Conservation (phyloP, 2,888 invertebrate genomes). For the Pseudococcus longispinus region DNA sequence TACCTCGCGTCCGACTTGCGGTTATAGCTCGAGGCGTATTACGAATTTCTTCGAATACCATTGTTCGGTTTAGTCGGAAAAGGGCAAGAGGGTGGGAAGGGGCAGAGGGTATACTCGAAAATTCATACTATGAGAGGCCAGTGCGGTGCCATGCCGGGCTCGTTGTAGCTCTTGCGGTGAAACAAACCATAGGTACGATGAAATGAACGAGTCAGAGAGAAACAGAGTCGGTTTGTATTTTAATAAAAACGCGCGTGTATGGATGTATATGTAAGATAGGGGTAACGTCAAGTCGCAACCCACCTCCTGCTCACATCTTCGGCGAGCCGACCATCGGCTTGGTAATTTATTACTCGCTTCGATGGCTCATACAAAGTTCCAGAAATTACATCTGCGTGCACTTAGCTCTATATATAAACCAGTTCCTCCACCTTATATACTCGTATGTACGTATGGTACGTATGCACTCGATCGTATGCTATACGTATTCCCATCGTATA, state of each 20-base stretch:
- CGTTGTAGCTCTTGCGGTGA: too few species aligned
- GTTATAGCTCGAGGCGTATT: constrained; percentile 15
- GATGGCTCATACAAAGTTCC: constrained; percentile 22
- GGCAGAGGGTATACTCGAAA: neutral
- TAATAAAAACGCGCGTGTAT: constrained; percentile 5
- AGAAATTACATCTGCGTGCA: constrained; percentile 26
- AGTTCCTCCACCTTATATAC: neutral
- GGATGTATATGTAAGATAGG: neutral
- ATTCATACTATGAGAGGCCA: neutral
- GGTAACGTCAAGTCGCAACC: neutral
- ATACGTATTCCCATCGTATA: constrained; percentile 3
- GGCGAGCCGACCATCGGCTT: neutral
- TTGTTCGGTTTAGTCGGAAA: neutral
- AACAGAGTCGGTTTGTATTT: neutral
- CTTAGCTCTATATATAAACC: neutral
- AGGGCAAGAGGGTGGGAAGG: neutral
- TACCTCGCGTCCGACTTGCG: constrained; percentile 12
- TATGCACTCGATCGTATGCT: neutral
- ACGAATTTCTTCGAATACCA: constrained; percentile 22
- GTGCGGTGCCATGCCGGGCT: too few species aligned
- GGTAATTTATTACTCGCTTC: constrained; percentile 22
- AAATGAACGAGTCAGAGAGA: neutral
- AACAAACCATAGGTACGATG: too few species aligned
- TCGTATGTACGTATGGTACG: neutral
- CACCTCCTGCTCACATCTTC: neutral